Conservation (phyloP, 2,888 invertebrate species). For the Cactoblastis cactorum region DNA sequence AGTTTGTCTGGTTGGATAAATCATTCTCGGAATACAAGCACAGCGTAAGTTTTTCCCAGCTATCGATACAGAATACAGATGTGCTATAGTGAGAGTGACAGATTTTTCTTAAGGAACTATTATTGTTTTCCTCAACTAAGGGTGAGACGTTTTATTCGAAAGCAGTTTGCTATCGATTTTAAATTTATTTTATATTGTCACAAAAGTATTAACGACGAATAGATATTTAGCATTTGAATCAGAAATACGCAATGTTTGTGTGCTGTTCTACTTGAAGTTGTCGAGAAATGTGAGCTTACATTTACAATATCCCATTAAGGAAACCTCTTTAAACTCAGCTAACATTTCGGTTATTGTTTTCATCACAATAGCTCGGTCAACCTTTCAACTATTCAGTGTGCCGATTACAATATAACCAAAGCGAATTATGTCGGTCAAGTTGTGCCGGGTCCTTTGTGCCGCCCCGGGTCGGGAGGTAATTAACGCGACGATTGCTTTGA, state of each 20-base stretch:
- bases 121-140: too few species aligned
- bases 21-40: conserved; percentile 13
- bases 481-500: conserved; percentile 33
- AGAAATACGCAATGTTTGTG: too few species aligned
- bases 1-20: conserved; percentile 21
- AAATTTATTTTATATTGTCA: too few species aligned
- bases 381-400: conserved; percentile 16
- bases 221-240: too few species aligned
- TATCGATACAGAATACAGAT: not conserved
- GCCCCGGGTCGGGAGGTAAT: conserved; percentile 29
- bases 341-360: conserved; percentile 10
- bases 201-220: too few species aligned
- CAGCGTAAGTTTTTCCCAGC: not conserved
- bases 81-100: not conserved
- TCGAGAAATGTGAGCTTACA: too few species aligned
- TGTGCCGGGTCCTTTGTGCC: conserved; percentile 24
- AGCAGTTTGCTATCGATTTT: too few species aligned
- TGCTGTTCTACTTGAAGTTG: too few species aligned
- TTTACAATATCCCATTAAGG: not conserved
- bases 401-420: conserved; percentile 16
- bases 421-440: conserved; percentile 31
- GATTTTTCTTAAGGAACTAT: not conserved
- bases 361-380: conserved; percentile 10
- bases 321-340: not conserved
- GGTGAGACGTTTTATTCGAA: too few species aligned